Percentiles rank a stretch among this genome's conserved stretches.
Conservation (phyloP, 2,888 invertebrate genomes). For the Coleophora deauratella region DNA sequence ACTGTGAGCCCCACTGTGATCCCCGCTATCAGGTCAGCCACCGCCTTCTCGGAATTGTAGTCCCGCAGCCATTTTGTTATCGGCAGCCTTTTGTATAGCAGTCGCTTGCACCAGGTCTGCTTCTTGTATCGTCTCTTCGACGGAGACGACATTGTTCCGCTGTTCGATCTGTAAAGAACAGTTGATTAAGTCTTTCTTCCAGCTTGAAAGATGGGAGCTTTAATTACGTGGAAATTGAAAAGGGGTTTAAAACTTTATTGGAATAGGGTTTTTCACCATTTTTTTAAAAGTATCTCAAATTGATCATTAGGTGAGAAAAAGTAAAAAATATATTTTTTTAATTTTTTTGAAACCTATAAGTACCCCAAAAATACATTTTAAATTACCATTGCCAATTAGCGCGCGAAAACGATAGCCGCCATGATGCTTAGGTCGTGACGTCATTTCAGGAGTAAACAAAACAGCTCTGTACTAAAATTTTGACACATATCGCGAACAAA, state of each 20-base stretch:
- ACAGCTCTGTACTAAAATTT: no score
- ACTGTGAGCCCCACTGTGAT: slow-evolving; percentile 94
- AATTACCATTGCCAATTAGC: no score
- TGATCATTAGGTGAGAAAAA: no score
- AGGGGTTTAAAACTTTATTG: not conserved
- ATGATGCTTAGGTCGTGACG: no score
- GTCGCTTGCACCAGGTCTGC: slow-evolving; percentile 45
- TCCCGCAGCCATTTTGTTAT: slow-evolving; percentile 83
- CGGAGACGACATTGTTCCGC: slow-evolving; percentile 50
- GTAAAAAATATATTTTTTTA: no score
- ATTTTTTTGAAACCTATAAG: no score
- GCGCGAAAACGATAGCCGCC: no score
- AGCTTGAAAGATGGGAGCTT: not conserved
- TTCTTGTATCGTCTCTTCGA: slow-evolving; percentile 58
- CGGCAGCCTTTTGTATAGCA: slow-evolving; percentile 73
- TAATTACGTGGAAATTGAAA: not conserved
- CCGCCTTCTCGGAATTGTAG: slow-evolving; percentile 83
- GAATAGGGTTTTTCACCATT: no score
- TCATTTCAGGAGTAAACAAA: no score
- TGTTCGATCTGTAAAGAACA: slow-evolving; percentile 24
- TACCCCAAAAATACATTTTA: no score
- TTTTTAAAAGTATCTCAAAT: no score
- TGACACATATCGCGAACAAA: no score
- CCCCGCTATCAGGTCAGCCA: slow-evolving; percentile 92
- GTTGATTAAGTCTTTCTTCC: not conserved